Percentiles rank a stretch among this genome's conserved stretches.
Evolutionary conservation across 2,888 invertebrate species (phyloP).

Genomic region (Agrochola lota): DNA sequence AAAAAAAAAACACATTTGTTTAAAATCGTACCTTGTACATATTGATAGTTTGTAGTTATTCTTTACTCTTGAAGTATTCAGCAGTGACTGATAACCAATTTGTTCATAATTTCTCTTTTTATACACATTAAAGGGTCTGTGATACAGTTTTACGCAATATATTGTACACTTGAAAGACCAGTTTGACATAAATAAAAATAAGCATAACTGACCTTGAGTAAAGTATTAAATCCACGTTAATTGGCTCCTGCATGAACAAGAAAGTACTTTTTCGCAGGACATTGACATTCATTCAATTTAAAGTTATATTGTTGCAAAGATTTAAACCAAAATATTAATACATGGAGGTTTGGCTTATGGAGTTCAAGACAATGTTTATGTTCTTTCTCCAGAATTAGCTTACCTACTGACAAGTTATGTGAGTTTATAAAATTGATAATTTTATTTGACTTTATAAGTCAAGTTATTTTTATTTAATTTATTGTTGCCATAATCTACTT

Average conservation of each 20-base stretch:
- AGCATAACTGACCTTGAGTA: constrained; percentile 38
- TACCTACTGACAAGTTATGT: too few relatives aligned
- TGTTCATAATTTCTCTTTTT: constrained; percentile 41
- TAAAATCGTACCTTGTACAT: constrained; percentile 52
- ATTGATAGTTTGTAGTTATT: constrained; percentile 30
- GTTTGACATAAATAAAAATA: constrained; percentile 25
- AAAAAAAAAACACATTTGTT: not conserved
- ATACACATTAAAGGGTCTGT: constrained; percentile 46
- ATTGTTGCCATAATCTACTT: too few relatives aligned
- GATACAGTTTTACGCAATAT: constrained; percentile 28
- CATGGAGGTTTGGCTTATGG: not conserved
- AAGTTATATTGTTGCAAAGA: not conserved
- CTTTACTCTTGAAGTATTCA: constrained; percentile 17
- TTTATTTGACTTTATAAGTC: too few relatives aligned
- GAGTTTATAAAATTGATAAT: too few relatives aligned
- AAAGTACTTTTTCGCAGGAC: constrained; percentile 16
- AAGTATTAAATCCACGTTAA: constrained; percentile 2
- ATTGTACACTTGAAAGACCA: not conserved
- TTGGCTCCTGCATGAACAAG: not conserved
- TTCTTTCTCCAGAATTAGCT: too few relatives aligned
- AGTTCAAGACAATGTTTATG: too few relatives aligned
- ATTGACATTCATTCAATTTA: constrained; percentile 20
- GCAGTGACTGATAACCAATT: constrained; percentile 39
- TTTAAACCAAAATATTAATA: not conserved
- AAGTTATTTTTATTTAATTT: too few relatives aligned